Evolutionary conservation across 2,113 vertebrate genomes (phyloP).

Genomic region (Poeciliopsis retropinna): DNA sequence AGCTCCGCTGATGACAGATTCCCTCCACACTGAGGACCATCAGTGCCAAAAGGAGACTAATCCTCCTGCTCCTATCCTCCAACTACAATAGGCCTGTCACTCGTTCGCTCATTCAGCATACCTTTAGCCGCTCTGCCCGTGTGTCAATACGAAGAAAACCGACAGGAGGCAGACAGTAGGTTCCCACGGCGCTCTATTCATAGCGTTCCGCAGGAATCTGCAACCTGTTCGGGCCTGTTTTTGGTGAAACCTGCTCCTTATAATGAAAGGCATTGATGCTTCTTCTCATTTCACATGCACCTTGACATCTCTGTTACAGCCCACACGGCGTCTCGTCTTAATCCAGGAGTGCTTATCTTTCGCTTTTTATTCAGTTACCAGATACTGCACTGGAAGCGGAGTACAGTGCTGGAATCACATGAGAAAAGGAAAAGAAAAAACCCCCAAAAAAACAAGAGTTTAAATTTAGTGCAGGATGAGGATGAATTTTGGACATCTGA

Average conservation of each 20-base stretch:
- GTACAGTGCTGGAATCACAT: slow-evolving; percentile 17
- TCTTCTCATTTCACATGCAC: slow-evolving; percentile 61
- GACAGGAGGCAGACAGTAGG: slow-evolving; percentile 50
- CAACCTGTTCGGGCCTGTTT: slow-evolving; percentile 73
- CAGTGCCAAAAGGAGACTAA: slow-evolving; percentile 63
- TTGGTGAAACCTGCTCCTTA: slow-evolving; percentile 68
- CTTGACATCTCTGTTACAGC: slow-evolving; percentile 65
- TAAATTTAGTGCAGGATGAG: background rate
- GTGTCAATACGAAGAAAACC: slow-evolving; percentile 55
- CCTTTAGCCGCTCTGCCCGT: slow-evolving; percentile 52
- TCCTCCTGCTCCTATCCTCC: slow-evolving; percentile 62
- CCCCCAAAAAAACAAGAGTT: background rate
- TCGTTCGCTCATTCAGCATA: slow-evolving; percentile 65
- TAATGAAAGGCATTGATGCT: slow-evolving; percentile 69
- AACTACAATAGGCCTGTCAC: slow-evolving; percentile 66
- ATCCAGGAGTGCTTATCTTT: slow-evolving; percentile 45
- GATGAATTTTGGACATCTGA: slow-evolving; percentile 18
- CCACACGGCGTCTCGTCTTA: slow-evolving; percentile 48
- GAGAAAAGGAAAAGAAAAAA: slow-evolving; percentile 25
- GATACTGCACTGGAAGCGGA: slow-evolving; percentile 17
- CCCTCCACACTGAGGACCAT: slow-evolving; percentile 62
- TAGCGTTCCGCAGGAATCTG: slow-evolving; percentile 67
- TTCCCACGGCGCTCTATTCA: slow-evolving; percentile 76
- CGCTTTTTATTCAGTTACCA: slow-evolving; percentile 33
- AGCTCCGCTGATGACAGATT: slow-evolving; percentile 70